Conservation (phyloP, 2,113 vertebrate genomes). For the Atractosteus spatula region DNA sequence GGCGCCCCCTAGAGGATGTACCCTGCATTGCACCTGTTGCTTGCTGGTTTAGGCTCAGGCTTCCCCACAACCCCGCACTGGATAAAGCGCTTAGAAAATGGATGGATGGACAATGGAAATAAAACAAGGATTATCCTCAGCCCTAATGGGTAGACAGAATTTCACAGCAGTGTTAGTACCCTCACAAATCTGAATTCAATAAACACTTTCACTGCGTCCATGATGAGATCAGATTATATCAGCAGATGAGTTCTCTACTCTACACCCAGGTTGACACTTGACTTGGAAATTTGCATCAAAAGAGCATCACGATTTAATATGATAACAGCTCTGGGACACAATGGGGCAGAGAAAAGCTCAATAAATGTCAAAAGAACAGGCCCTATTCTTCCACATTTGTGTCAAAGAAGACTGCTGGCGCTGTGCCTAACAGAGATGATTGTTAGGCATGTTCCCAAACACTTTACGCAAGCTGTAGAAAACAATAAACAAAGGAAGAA, state of each 20-base stretch:
- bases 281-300: background rate
- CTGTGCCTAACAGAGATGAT: background rate
- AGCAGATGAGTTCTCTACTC: background rate
- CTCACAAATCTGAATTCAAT: background rate
- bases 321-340: background rate
- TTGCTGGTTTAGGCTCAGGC: too few species aligned
- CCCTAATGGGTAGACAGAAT: too few species aligned
- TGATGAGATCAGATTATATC: background rate
- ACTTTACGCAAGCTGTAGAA: background rate
- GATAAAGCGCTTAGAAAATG: too few species aligned
- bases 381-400: constrained; percentile 20
- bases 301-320: constrained; percentile 12
- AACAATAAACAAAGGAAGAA: background rate
- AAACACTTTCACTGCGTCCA: background rate
- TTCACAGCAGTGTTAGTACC: too few species aligned
- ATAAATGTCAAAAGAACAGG: constrained; percentile 4
- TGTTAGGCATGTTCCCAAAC: background rate
- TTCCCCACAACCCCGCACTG: too few species aligned
- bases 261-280: background rate
- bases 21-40: too few species aligned
- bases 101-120: too few species aligned
- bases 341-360: constrained; percentile 13
- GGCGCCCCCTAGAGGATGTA: too few species aligned
- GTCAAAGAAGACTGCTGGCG: constrained; percentile 13
- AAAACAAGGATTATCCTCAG: too few species aligned